Percentiles rank a stretch among this genome's conserved stretches.
Evolutionary conservation across 2,797 vertebrate genomes (phyloP).

Genomic region (Molossus alvarezi): DNA sequence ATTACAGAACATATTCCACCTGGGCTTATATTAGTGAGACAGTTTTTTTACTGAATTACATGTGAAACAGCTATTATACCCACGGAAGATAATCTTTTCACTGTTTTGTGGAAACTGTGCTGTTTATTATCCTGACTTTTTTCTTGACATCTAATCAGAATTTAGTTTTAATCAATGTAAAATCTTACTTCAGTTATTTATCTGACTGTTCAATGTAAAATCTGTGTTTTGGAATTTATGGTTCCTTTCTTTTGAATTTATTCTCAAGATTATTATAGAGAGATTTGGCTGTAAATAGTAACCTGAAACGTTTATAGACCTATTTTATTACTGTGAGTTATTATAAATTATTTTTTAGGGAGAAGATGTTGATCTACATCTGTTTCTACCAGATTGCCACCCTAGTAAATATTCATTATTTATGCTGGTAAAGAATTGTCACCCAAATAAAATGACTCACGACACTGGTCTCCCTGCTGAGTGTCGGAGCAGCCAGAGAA

Average conservation of each 20-base stretch:
- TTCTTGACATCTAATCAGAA: neutral
- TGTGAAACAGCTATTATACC: neutral
- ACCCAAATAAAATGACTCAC: slow-evolving; percentile 93
- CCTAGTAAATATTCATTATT: slow-evolving; percentile 97
- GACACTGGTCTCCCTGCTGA: slow-evolving; percentile 94
- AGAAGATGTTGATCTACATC: slow-evolving; percentile 97
- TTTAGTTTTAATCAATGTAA: slow-evolving; percentile 64
- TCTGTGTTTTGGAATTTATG: slow-evolving; percentile 22
- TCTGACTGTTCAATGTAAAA: slow-evolving; percentile 29
- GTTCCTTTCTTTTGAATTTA: slow-evolving; percentile 55
- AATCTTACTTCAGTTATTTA: slow-evolving; percentile 47
- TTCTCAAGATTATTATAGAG: slow-evolving; percentile 23
- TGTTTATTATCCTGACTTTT: neutral
- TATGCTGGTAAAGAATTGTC: slow-evolving; percentile 97
- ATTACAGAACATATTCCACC: neutral
- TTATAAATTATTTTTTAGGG: slow-evolving; percentile 88
- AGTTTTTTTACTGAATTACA: neutral
- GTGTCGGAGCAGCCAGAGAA: slow-evolving; percentile 93
- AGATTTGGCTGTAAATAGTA: neutral
- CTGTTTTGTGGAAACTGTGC: neutral
- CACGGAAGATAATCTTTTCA: neutral
- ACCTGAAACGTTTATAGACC: slow-evolving; percentile 13
- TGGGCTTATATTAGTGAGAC: neutral
- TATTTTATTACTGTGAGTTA: slow-evolving; percentile 55
- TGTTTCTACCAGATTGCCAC: slow-evolving; percentile 98